Evolutionary conservation across 2,888 invertebrate genomes (phyloP).

Genomic region (Tinea semifulvella): DNA sequence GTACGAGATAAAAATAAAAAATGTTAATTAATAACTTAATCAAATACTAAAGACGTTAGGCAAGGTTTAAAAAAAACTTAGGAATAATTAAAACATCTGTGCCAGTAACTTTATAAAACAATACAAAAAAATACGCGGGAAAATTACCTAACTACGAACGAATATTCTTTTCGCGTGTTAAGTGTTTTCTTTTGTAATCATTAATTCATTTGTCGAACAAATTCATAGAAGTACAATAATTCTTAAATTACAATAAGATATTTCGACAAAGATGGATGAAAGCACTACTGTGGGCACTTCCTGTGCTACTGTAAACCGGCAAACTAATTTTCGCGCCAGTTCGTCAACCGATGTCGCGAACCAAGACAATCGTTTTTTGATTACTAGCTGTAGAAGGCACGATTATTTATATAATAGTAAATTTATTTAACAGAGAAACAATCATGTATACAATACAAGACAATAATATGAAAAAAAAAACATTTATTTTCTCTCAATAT

Average conservation of each 20-base stretch:
- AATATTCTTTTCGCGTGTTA: no score
- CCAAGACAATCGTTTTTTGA: constrained; percentile 31
- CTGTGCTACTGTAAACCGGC: constrained; percentile 9
- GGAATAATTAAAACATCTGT: no score
- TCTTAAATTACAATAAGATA: not conserved
- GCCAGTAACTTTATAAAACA: no score
- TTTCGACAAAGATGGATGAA: constrained; percentile 14
- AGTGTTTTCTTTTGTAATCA: not conserved
- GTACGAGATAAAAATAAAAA: no score
- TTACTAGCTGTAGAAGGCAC: constrained; percentile 42
- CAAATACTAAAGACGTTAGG: no score
- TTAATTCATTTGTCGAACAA: not conserved
- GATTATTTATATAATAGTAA: constrained; percentile 8
- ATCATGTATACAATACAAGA: not conserved
- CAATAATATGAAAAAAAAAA: not conserved
- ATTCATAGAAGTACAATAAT: not conserved
- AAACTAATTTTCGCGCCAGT: not conserved
- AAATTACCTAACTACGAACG: no score
- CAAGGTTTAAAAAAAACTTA: no score
- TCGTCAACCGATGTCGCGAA: constrained; percentile 13
- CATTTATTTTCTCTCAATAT: not conserved
- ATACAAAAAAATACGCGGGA: no score
- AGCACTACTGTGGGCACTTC: constrained; percentile 8
- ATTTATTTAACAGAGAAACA: no score
- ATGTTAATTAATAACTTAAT: no score